Conservation (phyloP, 2,113 vertebrate genomes). For the Nesoenas mayeri region DNA sequence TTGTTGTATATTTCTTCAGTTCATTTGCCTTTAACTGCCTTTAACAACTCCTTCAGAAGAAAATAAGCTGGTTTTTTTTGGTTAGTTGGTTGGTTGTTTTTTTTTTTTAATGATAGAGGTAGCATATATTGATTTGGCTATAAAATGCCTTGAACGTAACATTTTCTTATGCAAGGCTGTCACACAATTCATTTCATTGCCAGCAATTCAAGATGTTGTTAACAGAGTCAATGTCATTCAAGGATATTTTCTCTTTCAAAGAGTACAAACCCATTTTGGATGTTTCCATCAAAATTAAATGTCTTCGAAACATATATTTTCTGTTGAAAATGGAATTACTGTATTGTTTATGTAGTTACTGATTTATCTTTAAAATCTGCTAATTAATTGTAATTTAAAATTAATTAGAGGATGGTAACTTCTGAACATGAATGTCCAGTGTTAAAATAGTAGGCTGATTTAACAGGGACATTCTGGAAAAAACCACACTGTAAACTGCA, state of each 20-base stretch:
- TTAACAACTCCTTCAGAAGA: background rate
- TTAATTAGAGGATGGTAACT: background rate
- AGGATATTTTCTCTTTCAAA: background rate
- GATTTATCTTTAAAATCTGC: background rate
- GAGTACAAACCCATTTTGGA: background rate
- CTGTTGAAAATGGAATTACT: background rate
- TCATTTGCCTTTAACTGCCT: background rate
- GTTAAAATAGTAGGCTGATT: background rate
- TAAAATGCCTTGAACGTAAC: background rate
- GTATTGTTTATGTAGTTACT: background rate
- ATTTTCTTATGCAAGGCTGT: background rate
- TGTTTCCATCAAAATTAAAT: background rate
- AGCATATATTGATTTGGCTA: background rate
- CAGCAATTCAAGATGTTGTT: background rate
- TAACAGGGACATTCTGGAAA: background rate
- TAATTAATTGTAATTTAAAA: background rate
- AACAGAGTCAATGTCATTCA: background rate
- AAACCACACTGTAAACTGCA: background rate
- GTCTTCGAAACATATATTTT: background rate
- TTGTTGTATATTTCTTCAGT: background rate
- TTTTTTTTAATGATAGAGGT: background rate
- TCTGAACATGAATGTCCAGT: background rate
- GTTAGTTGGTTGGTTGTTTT: no score
- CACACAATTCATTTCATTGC: background rate
- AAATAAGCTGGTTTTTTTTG: background rate